A percentile compares a stretch with the other conserved stretches of the same genome.
Evolutionary conservation across 30 jellyfish, hydroid and myxozoan species (phyloP).

Genomic region (Nemopilema nomurai): DNA sequence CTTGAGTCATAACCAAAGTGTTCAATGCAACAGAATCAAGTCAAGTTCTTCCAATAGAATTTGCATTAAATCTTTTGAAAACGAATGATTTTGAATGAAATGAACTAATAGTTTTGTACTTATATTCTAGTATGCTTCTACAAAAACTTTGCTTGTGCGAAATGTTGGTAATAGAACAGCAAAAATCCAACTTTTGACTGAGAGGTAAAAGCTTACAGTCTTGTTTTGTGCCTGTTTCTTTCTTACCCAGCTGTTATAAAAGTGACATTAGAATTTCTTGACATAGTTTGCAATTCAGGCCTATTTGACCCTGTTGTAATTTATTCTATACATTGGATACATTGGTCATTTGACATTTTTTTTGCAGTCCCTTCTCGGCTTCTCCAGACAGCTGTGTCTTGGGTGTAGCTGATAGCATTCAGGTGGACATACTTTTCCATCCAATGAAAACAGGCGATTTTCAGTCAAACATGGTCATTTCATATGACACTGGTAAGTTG

Average conservation of each 20-base stretch:
- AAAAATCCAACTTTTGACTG: constrained; percentile 67
- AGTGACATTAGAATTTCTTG: too few relatives aligned
- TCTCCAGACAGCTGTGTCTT: constrained; percentile 85
- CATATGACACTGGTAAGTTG: constrained; percentile 85
- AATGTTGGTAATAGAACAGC: constrained; percentile 92
- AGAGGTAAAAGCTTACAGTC: constrained; percentile 63
- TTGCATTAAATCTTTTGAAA: too few relatives aligned
- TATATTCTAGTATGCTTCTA: constrained; percentile 73
- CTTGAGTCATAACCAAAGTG: too few relatives aligned
- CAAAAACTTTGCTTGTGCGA: constrained; percentile 89
- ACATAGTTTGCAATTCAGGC: too few relatives aligned
- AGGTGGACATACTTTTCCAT: constrained; percentile 69
- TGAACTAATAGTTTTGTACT: too few relatives aligned
- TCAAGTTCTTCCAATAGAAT: too few relatives aligned
- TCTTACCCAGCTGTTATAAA: too few relatives aligned
- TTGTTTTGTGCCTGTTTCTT: too few relatives aligned
- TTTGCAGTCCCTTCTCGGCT: constrained; percentile 87
- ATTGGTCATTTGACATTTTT: constrained; percentile 3
- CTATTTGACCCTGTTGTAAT: too few relatives aligned
- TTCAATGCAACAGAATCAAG: too few relatives aligned
- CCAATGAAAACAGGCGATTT: constrained; percentile 84
- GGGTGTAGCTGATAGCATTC: constrained; percentile 88
- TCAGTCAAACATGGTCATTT: constrained; percentile 66
- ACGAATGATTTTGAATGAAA: too few relatives aligned
- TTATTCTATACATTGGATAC: too few relatives aligned